Conservation (phyloP, 2,797 vertebrate genomes). For the Parotocinclus haroldoi region DNA sequence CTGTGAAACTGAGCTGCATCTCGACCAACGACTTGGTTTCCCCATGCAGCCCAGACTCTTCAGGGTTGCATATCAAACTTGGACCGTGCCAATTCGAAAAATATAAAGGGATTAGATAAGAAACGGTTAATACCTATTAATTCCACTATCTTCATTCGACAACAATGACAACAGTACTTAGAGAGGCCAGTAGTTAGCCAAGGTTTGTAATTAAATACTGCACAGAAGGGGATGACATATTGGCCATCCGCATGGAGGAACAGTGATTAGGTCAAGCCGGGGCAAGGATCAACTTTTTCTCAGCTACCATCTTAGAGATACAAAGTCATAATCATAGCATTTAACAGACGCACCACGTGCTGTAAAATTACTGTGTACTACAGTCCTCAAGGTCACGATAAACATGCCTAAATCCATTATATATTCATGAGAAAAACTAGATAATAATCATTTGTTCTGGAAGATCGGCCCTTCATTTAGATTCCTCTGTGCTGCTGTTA, state of each 20-base stretch:
- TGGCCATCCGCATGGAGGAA: too few species aligned
- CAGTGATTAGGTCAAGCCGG: too few species aligned
- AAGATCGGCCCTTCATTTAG: conserved; percentile 25
- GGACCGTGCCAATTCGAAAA: conserved; percentile 43
- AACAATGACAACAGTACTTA: conserved; percentile 30
- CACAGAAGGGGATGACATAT: background rate
- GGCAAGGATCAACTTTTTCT: too few species aligned
- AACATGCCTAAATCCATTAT: conserved; percentile 17
- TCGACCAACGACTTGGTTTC: conserved; percentile 47
- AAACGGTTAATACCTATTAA: conserved; percentile 45
- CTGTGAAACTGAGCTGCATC: conserved; percentile 45
- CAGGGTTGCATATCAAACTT: conserved; percentile 49
- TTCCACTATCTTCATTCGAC: conserved; percentile 37
- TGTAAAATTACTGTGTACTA: background rate
- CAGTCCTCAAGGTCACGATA: conserved; percentile 20
- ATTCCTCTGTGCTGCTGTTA: conserved; percentile 9
- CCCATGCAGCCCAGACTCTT: conserved; percentile 44
- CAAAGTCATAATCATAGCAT: too few species aligned
- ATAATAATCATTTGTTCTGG: conserved; percentile 19
- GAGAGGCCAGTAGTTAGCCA: conserved; percentile 7
- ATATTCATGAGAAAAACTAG: conserved; percentile 30
- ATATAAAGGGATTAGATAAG: conserved; percentile 43
- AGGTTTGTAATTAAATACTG: conserved; percentile 20
- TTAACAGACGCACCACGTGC: too few species aligned
- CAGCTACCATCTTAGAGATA: too few species aligned